These are phyloP conservation scores for Pelodiscus sinensis DNA, from an alignment of 2,113 vertebrate genomes.

Conservation along the genomic window DNA sequence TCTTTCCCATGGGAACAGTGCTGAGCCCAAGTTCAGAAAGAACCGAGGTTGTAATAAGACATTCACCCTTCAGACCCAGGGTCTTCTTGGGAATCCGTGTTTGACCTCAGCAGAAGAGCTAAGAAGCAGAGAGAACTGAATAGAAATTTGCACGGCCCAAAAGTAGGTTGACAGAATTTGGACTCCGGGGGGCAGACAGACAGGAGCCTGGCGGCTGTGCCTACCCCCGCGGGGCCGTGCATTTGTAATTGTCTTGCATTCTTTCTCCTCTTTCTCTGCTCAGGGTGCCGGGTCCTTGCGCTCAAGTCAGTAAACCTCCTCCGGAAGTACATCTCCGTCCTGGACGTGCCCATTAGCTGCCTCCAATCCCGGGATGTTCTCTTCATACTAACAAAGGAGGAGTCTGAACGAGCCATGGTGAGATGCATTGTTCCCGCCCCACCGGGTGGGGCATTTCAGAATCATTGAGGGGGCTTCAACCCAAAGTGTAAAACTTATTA, in stretches of 20 bases:
- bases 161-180: not conserved
- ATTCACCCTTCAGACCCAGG: not conserved
- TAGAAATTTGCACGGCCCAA: not conserved
- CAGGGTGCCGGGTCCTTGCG: slow-evolving; percentile 85
- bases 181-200: not conserved
- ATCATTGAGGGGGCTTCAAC: not conserved
- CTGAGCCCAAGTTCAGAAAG: not conserved
- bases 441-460: not conserved
- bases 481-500: not conserved
- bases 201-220: not conserved
- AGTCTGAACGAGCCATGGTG: slow-evolving; percentile 88
- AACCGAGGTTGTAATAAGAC: not conserved
- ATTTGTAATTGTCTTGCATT: not conserved
- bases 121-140: not conserved
- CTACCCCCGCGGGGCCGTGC: not conserved
- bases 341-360: slow-evolving; percentile 90
- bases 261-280: not conserved
- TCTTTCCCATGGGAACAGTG: not conserved
- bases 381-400: slow-evolving; percentile 79
- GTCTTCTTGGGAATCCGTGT: not conserved
- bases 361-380: slow-evolving; percentile 75
- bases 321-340: slow-evolving; percentile 89
- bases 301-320: slow-evolving; percentile 86
- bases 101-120: not conserved
- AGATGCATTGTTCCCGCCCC: slow-evolving; percentile 44